Percentiles rank a stretch among this genome's conserved stretches.
Conservation (phyloP, 1,140 invertebrate genomes). For the Phenacoccus solenopsis region DNA sequence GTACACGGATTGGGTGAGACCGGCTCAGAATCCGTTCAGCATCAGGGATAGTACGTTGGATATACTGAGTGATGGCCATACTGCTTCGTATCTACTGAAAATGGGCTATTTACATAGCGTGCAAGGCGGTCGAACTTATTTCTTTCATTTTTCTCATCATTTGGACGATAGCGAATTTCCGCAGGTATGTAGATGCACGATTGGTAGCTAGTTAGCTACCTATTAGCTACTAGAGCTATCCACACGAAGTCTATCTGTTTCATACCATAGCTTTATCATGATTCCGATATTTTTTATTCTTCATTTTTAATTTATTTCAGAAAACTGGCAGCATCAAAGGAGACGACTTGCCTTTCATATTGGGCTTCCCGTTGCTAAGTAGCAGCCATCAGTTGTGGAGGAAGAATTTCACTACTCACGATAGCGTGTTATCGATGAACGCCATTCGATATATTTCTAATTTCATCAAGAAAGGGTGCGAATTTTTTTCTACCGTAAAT, state of each 20-base stretch:
- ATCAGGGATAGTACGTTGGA: conserved; percentile 60
- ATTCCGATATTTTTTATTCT: not conserved
- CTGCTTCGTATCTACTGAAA: conserved; percentile 64
- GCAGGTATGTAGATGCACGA: conserved; percentile 40
- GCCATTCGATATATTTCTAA: conserved; percentile 71
- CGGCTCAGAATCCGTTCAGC: conserved; percentile 57
- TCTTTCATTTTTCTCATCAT: conserved; percentile 77
- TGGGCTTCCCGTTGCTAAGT: conserved; percentile 71
- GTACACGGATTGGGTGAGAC: conserved; percentile 83
- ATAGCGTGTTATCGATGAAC: conserved; percentile 55
- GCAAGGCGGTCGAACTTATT: conserved; percentile 60
- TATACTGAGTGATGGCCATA: conserved; percentile 74
- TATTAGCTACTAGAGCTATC: too few species aligned
- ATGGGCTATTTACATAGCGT: conserved; percentile 67
- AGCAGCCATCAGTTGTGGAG: conserved; percentile 43
- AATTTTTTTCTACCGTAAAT: conserved; percentile 24
- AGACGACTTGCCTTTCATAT: conserved; percentile 87
- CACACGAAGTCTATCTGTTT: too few species aligned
- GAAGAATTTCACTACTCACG: conserved; percentile 56
- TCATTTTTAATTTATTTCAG: conserved; percentile 37
- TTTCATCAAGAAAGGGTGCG: conserved; percentile 68
- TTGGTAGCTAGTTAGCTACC: not conserved
- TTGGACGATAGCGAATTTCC: conserved; percentile 58
- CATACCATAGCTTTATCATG: too few species aligned
- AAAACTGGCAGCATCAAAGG: conserved; percentile 67